Base-by-base conservation (phyloP, 2,797 vertebrate genomes). In the Aviceda cuculoides region DNA sequence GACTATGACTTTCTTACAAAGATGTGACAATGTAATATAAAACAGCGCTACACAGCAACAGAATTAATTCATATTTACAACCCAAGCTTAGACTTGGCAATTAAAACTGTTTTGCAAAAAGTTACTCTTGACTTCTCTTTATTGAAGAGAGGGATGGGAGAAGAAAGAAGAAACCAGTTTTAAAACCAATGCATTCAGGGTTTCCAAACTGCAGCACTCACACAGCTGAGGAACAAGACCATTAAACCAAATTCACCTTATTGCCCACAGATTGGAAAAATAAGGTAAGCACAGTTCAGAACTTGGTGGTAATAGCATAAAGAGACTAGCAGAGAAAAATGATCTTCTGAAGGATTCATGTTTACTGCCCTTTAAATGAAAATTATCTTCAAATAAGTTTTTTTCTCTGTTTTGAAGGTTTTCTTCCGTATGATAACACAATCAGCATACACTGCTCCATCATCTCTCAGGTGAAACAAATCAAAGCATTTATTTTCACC, bases 401-500 rank as follows among this genome's bases (percentile, higher is more conserved):
- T 68, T 39, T 82, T 24, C 20, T 29, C 42, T 53, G 39, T 42
- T 82, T 44, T 56, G 12, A 75, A 42, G n/a, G 37, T 55, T 93
- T 79, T 58, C 68, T 87, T 92, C 63, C n/a, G 46, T 50, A 31
- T 6, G 25, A 59, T 62, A 88, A 67, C 7, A 3, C 31, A 50
- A 56, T 61, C 68, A 82, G 29, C 24, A 56, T 25, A 35, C 20
- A 16, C 15, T 53, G 79, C 61, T 94, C 18, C 39, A 42, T 31
- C 47, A 39, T 31, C 73, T 82, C 63, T 35, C 56, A 78, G 71
- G 82, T 37, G 28, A 78, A 95, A 91, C 33, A 70, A 90, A 86
- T 37, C 80, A 87, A 94, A 89, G 61, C 8, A 39, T 74, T 89
- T 95, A 31, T 71, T 85, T 89, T 86, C 81, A 82, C 92, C 56